These are phyloP conservation scores for Sebastolobus alascanus DNA, from an alignment of 2,797 vertebrate genomes.

Conservation along the genomic window DNA sequence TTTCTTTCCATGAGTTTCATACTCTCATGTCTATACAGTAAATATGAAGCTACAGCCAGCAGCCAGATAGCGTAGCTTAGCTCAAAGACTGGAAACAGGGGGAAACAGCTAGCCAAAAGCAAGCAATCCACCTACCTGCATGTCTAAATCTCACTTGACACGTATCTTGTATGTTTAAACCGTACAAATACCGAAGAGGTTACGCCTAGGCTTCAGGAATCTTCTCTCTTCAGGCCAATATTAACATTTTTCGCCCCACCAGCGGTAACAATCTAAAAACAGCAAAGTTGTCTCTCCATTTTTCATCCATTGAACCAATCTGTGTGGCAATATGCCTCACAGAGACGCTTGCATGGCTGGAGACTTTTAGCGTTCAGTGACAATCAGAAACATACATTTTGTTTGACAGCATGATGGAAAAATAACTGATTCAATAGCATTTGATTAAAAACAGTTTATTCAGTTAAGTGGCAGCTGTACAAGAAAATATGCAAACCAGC, in stretches of 20 bases:
- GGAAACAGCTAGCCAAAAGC: too few relatives aligned
- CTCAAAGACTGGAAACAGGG: too few relatives aligned
- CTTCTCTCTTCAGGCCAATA: too few relatives aligned
- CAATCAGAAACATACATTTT: not conserved
- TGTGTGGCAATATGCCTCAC: not conserved
- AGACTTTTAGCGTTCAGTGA: not conserved
- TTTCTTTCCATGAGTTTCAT: not conserved
- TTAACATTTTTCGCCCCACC: too few relatives aligned
- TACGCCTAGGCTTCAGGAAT: too few relatives aligned
- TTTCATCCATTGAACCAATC: not conserved
- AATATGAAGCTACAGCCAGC: too few relatives aligned
- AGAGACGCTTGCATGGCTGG: not conserved
- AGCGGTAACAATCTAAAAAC: not conserved
- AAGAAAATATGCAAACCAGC: slow-evolving; percentile 21
- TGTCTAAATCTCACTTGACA: too few relatives aligned
- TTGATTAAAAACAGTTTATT: slow-evolving; percentile 27
- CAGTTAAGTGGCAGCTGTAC: slow-evolving; percentile 4
- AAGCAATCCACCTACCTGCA: too few relatives aligned
- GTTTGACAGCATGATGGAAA: slow-evolving; percentile 24
- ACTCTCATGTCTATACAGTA: too few relatives aligned
- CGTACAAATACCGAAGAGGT: too few relatives aligned
- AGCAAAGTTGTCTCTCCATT: not conserved
- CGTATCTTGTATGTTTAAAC: too few relatives aligned
- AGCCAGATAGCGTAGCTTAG: too few relatives aligned
- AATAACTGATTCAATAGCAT: not conserved